A percentile compares a stretch with the other conserved stretches of the same genome.
These are phyloP conservation scores for Erpetoichthys calabaricus DNA, from an alignment of 2,797 vertebrate genomes.

Conservation along the genomic window DNA sequence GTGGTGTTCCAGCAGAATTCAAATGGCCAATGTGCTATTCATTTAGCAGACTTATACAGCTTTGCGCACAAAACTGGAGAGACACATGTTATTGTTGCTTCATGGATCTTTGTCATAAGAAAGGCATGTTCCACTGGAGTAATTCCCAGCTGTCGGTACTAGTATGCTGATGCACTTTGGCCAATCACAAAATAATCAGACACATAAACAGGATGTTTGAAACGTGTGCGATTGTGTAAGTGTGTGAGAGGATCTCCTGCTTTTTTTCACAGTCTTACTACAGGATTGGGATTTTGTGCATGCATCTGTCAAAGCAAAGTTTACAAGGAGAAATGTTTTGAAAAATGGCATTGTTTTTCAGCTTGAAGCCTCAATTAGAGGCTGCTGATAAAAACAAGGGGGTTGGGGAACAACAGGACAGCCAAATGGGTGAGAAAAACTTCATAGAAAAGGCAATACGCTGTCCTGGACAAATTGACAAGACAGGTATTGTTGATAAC, in stretches of 20 bases:
- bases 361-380: too few relatives aligned
- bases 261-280: conserved; percentile 38
- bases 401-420: too few relatives aligned
- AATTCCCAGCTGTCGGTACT: conserved; percentile 80
- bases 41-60: conserved; percentile 46
- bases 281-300: conserved; percentile 9
- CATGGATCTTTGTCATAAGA: conserved; percentile 76
- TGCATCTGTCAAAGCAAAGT: conserved; percentile 42
- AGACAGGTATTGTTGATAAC: too few relatives aligned
- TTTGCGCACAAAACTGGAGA: conserved; percentile 40
- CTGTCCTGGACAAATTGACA: too few relatives aligned
- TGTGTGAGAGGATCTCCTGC: conserved; percentile 56
- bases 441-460: too few relatives aligned
- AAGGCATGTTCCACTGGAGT: conserved; percentile 79
- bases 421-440: too few relatives aligned
- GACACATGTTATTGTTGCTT: conserved; percentile 73
- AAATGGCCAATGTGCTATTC: conserved; percentile 56
- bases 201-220: conserved; percentile 80
- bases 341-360: background rate
- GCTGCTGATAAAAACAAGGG: too few relatives aligned
- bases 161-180: conserved; percentile 58
- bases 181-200: conserved; percentile 52
- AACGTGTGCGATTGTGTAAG: conserved; percentile 56
- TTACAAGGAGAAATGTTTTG: conserved; percentile 33
- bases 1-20: conserved; percentile 21